Evolutionary conservation across 2,888 invertebrate genomes (phyloP), one percentile per base, ranked within the genome.

Genomic region (Synergus itoensis): DNA sequence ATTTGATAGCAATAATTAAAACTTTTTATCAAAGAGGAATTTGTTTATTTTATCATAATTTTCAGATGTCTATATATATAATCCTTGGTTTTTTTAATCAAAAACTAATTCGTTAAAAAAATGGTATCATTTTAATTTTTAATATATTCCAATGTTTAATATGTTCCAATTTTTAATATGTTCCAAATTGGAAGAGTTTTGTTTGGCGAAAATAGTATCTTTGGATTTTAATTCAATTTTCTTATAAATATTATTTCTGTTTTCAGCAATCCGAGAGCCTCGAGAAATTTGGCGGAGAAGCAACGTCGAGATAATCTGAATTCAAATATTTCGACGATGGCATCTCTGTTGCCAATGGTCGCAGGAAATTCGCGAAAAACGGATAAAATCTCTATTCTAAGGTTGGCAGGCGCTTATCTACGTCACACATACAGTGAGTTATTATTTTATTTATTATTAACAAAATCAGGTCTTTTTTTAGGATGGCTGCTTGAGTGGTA

Each of bases 271-370:
- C 96, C 96, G 89, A 95, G 98, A 80, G 96, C 96, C 90, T 95
- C 96, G 87, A 95, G 98, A 82, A 98, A 98, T 90, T 94, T 95
- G 90, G 98, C 98, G 12, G 98, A 99, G 92, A 98, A 98, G 92
- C 96, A 96, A 92, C 95, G 98, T 53, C 94, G 98, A 79, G 98
- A 98, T 92, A 97, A 97, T 91, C 94, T 98, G 87, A 98, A 98
- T 93, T 94, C 95, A 45, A 96, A 96, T 91, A 97, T 99, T 87
- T 94, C 95, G 80, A 96, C 97, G 91, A 94, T 98, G 91, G 96
- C 97, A 83, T 94, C 95, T 67, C 94, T 98, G 88, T 95, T 98
- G 84, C 97, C 98, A n/a, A 95, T 96, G 92, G 96, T 98, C 79
- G 95, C 96, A 65, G 95, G 95, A 89, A 96, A 97, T 83, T 95